Conservation (phyloP, 2,888 invertebrate genomes). For the Chymomyza procnemis region DNA sequence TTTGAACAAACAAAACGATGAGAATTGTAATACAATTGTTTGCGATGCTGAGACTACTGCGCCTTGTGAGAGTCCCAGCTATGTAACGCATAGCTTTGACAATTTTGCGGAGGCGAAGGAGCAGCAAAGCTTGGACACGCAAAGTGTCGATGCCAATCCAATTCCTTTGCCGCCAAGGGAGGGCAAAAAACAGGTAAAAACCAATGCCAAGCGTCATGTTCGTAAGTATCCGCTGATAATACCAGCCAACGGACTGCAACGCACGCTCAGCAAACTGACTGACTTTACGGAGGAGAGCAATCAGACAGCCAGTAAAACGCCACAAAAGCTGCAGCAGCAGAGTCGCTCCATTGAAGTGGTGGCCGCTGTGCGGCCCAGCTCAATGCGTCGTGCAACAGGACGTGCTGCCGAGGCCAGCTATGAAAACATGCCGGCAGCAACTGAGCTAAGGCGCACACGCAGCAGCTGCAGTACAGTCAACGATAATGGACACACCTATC, state of each 20-base stretch:
- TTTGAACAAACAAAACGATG: conserved; percentile 34
- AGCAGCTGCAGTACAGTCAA: neutral
- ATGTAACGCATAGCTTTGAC: conserved; percentile 75
- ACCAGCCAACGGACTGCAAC: conserved; percentile 83
- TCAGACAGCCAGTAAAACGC: conserved; percentile 7
- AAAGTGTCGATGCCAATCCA: conserved; percentile 80
- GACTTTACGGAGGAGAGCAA: conserved; percentile 43
- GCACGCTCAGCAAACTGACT: conserved; percentile 82
- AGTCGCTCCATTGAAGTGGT: conserved; percentile 62
- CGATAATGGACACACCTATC: conserved; percentile 60
- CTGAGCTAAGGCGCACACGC: neutral
- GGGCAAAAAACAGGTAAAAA: conserved; percentile 79
- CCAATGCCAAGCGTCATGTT: conserved; percentile 85
- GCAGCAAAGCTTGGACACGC: neutral
- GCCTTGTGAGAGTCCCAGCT: conserved; percentile 78
- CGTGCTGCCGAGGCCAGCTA: conserved; percentile 43
- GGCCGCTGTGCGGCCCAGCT: conserved; percentile 62
- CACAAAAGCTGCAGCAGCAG: conserved; percentile 24
- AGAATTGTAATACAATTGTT: conserved; percentile 26
- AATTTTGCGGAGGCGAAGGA: conserved; percentile 70
- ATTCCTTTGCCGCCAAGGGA: conserved; percentile 90
- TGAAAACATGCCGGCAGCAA: conserved; percentile 56
- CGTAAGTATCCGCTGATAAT: conserved; percentile 90
- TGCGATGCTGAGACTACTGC: conserved; percentile 35
- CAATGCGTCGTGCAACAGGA: conserved; percentile 32